Evolutionary conservation across 2,888 invertebrate genomes (phyloP), one percentile per base, ranked within the genome.

Genomic region (Drosophila paranaensis): DNA sequence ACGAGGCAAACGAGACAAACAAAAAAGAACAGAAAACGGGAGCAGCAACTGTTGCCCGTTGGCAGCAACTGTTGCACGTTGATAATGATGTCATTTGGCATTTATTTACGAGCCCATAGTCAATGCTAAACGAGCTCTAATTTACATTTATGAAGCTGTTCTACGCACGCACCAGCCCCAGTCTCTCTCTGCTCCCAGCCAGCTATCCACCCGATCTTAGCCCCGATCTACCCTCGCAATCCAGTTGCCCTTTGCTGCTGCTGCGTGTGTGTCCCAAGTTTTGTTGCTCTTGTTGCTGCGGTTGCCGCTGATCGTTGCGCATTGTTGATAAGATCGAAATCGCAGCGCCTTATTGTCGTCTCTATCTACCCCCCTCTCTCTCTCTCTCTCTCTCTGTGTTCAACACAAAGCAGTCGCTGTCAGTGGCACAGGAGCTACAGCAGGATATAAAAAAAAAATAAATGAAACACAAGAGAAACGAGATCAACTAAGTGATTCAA

Each of bases 91-190:
- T 90, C 91, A 90, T 87, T 91, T 90, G 91, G 91, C 91, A 90
- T 91, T 91, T 91, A 91, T 91, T 91, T 91, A 91, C 91, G 91
- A 91, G 91, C 89, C 81, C 90, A 85, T 88, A 85, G 82, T 82
- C 85, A 86, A 82, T 84, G 89, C 91, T 90, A 90, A 91, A 91
- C 90, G 91, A 91, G 90, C 88, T 91, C 91, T 91, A 91, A 91
- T 91, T 91, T 91, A 91, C 91, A 91, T 91, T 91, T 91, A 91
- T 91, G 90, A 91, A 91, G 91, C 91, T 91, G 91, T 91, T 90
- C 82, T 85, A 85, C 88, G 82, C 88, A 88, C 89, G 86, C 89
- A 82, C 74, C 77, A 77, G 66, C 62, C 42, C 42, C 55, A 75
- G 71, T 70, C 27, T 20, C 20, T 20, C 66, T 71, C 70, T 33